These are phyloP conservation scores for Onychorhynchus coronatus DNA, from an alignment of 2,113 vertebrate genomes.

Conservation along the genomic window DNA sequence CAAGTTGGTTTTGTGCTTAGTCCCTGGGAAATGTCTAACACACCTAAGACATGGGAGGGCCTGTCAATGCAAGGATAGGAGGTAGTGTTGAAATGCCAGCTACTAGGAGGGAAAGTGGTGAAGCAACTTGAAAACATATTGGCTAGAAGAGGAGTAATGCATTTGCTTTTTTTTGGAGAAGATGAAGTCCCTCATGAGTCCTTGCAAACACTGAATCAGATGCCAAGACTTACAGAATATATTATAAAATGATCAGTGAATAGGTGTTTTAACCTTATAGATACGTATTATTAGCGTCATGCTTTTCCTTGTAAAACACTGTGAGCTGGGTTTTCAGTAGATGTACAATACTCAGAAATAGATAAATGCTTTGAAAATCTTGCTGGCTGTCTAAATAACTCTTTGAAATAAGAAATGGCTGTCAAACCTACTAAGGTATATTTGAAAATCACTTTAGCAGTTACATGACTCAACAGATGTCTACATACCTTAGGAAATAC, in stretches of 20 bases:
- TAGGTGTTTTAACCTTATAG: background rate
- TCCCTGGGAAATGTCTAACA: background rate
- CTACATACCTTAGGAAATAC: constrained; percentile 49
- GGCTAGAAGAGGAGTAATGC: background rate
- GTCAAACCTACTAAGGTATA: constrained; percentile 15
- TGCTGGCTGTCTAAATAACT: constrained; percentile 30
- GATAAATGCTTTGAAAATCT: background rate
- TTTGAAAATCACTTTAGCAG: constrained; percentile 40
- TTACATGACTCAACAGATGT: constrained; percentile 46
- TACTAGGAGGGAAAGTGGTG: background rate
- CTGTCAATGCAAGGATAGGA: background rate
- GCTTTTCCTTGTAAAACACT: background rate
- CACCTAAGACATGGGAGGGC: background rate
- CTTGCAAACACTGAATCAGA: background rate
- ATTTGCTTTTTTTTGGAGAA: background rate
- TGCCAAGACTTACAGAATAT: background rate
- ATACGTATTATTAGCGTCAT: background rate
- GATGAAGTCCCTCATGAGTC: background rate
- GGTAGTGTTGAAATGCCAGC: background rate
- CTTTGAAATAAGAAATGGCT: constrained; percentile 45
- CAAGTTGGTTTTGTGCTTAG: background rate
- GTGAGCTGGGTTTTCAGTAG: background rate
- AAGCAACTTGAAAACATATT: background rate
- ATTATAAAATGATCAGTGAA: background rate
- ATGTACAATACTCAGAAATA: background rate